Conservation (phyloP, 2,888 invertebrate species). For the Ernsta delagoae region DNA sequence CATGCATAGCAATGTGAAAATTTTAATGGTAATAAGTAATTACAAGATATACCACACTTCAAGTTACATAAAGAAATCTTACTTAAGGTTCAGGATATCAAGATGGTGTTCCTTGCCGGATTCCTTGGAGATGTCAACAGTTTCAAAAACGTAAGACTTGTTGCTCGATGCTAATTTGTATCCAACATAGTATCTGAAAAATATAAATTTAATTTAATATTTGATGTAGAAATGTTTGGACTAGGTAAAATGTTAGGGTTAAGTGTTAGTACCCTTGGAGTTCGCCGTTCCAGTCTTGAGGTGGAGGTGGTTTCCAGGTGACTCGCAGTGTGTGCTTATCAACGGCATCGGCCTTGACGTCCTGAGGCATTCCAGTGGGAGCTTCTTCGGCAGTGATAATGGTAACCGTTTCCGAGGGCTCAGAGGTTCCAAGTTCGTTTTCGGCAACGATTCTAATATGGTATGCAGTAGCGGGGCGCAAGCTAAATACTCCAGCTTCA, state of each 20-base stretch:
- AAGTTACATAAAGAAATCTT: slow-evolving; percentile 45
- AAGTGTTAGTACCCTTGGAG: too few species aligned
- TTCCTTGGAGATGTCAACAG: slow-evolving; percentile 95
- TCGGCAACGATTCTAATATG: slow-evolving; percentile 96
- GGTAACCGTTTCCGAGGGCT: slow-evolving; percentile 95
- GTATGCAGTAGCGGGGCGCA: slow-evolving; percentile 96
- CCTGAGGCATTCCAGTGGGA: slow-evolving; percentile 93
- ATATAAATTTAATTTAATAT: too few species aligned
- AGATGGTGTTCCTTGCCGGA: slow-evolving; percentile 96
- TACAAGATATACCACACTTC: too few species aligned
- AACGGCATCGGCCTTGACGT: slow-evolving; percentile 93
- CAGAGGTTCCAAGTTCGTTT: slow-evolving; percentile 96
- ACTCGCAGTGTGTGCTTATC: slow-evolving; percentile 95
- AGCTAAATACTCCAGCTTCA: slow-evolving; percentile 94
- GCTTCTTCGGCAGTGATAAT: slow-evolving; percentile 98
- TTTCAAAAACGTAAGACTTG: slow-evolving; percentile 95
- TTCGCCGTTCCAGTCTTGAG: slow-evolving; percentile 96
- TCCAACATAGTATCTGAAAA: slow-evolving; percentile 97
- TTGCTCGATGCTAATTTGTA: slow-evolving; percentile 93
- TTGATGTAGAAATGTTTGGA: too few species aligned
- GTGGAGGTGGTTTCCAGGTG: slow-evolving; percentile 95
- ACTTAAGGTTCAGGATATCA: slow-evolving; percentile 91
- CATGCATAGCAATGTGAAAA: too few species aligned
- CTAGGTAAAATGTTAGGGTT: too few species aligned
- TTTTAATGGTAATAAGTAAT: too few species aligned